Conservation (phyloP, 2,888 invertebrate species). For the Lucinisca nassula region DNA sequence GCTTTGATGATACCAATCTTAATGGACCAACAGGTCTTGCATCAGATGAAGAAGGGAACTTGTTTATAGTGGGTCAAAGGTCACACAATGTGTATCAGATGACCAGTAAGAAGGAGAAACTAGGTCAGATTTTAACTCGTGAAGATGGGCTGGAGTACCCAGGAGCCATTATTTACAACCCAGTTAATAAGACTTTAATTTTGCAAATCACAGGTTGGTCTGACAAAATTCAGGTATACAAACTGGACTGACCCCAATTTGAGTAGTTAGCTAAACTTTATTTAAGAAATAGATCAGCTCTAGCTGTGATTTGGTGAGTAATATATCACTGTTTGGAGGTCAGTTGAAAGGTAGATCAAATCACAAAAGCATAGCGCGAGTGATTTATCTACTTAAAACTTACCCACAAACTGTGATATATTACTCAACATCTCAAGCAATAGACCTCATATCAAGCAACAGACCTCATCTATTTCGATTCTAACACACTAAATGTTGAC, state of each 20-base stretch:
- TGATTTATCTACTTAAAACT: too few species aligned
- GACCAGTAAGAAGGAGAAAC: constrained; percentile 36
- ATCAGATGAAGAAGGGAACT: constrained; percentile 36
- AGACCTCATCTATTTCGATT: too few species aligned
- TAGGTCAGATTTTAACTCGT: constrained; percentile 46
- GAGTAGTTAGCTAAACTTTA: too few species aligned
- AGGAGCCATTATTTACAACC: constrained; percentile 54
- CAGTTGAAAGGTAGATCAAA: too few species aligned
- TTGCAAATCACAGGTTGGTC: constrained; percentile 65
- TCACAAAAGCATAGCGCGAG: too few species aligned
- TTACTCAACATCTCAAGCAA: too few species aligned
- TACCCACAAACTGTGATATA: too few species aligned
- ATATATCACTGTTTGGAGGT: too few species aligned
- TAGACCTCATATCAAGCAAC: too few species aligned
- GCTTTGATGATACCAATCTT: constrained; percentile 47
- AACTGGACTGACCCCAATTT: not conserved
- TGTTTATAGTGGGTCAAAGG: constrained; percentile 60
- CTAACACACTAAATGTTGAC: too few species aligned
- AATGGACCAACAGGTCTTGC: constrained; percentile 55
- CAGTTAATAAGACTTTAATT: constrained; percentile 35
- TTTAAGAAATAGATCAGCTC: too few species aligned
- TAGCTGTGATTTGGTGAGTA: too few species aligned
- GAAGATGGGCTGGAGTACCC: constrained; percentile 59
- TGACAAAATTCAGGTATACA: constrained; percentile 49
- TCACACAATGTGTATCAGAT: constrained; percentile 63